Conservation (phyloP, 2,888 invertebrate genomes). For the Hirtodrosophila histrioides region DNA sequence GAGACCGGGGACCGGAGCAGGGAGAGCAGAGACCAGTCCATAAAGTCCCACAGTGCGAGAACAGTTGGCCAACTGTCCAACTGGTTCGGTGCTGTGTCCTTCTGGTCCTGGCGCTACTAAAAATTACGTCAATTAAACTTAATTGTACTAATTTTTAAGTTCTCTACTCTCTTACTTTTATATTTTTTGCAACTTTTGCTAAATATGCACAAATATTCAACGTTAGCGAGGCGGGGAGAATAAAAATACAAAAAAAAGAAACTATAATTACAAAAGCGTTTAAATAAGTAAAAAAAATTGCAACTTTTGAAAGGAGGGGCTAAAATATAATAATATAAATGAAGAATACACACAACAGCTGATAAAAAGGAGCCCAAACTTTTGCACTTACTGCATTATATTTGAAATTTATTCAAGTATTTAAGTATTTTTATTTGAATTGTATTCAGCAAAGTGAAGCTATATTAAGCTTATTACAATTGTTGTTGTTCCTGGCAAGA, state of each 20-base stretch:
- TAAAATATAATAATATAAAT: neutral
- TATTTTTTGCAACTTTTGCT: slow-evolving; percentile 38
- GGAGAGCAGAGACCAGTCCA: neutral
- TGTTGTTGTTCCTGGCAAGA: slow-evolving; percentile 3
- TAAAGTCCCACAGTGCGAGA: too few species aligned
- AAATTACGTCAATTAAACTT: slow-evolving; percentile 76
- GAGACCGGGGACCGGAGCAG: neutral
- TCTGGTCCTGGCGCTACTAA: slow-evolving; percentile 44
- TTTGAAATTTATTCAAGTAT: neutral
- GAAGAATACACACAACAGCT: slow-evolving; percentile 32
- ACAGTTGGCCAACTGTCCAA: slow-evolving; percentile 11
- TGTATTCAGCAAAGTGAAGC: slow-evolving; percentile 40
- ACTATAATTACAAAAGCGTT: slow-evolving; percentile 40
- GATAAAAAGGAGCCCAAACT: slow-evolving; percentile 38
- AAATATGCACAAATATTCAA: slow-evolving; percentile 67
- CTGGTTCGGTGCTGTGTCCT: neutral
- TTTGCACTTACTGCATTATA: slow-evolving; percentile 31
- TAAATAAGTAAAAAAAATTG: slow-evolving; percentile 57
- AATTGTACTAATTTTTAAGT: slow-evolving; percentile 72
- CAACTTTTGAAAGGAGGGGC: neutral
- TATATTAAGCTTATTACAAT: slow-evolving; percentile 39
- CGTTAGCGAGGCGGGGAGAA: slow-evolving; percentile 8
- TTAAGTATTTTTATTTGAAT: too few species aligned
- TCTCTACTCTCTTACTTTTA: slow-evolving; percentile 18
- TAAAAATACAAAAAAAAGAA: neutral